phyloP scores from a whole-genome alignment of 2,888 invertebrate genomes.

The Acanthosepion pharaonis region DNA sequence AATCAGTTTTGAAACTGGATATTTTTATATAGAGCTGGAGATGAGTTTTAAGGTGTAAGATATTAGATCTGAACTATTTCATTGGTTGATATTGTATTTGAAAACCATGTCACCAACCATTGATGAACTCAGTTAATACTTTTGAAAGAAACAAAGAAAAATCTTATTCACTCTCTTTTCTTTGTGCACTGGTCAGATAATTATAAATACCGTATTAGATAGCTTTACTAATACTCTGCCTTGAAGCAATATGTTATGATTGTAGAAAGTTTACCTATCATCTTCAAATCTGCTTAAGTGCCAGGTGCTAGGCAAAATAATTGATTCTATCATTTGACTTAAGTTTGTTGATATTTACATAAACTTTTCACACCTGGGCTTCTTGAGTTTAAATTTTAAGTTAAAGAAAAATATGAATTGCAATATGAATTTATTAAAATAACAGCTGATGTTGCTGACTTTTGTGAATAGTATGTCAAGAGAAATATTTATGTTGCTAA shows the following conservation, averaged over 20 bases:
- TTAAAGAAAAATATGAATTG: not conserved
- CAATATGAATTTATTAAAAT: not conserved
- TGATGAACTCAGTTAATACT: too few species aligned
- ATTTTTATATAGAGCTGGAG: too few species aligned
- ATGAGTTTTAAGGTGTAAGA: too few species aligned
- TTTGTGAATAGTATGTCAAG: not conserved
- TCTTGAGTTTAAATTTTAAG: not conserved
- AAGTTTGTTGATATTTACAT: not conserved
- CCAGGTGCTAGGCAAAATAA: not conserved
- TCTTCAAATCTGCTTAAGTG: slow-evolving; percentile 1
- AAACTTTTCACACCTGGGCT: not conserved
- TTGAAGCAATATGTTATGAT: not conserved
- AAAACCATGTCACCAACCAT: too few species aligned
- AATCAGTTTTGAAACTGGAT: too few species aligned
- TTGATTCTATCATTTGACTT: not conserved
- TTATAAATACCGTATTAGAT: not conserved
- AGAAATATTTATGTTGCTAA: not conserved
- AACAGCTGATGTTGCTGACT: not conserved
- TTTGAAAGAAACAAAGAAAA: too few species aligned
- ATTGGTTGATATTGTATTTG: too few species aligned
- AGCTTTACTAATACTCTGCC: not conserved
- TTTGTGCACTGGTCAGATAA: not conserved
- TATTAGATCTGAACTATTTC: too few species aligned
- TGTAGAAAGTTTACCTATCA: not conserved
- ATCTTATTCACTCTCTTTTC: too few species aligned